phyloP scores from a whole-genome alignment of 2,113 vertebrate genomes.

The Pipa parva region DNA sequence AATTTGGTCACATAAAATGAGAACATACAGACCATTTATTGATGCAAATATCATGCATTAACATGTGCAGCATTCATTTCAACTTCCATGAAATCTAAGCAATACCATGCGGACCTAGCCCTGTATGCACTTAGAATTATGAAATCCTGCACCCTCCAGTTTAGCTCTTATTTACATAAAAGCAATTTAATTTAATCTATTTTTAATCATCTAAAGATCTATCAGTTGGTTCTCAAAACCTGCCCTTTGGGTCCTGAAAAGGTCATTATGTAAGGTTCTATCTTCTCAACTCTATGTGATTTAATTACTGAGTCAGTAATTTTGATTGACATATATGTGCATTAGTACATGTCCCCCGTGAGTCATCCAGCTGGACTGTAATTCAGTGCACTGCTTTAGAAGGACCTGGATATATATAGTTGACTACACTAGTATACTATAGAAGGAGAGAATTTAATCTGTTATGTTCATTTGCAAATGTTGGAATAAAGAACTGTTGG shows the following conservation, averaged over 20 bases:
- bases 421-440: too few species aligned
- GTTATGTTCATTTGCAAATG: too few species aligned
- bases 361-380: not conserved
- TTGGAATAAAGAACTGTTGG: too few species aligned
- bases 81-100: not conserved
- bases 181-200: not conserved
- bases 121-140: not conserved
- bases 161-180: not conserved
- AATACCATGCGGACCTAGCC: not conserved
- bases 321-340: not conserved
- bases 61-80: too few species aligned
- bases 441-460: too few species aligned
- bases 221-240: not conserved
- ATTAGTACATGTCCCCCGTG: not conserved
- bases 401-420: too few species aligned
- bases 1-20: too few species aligned
- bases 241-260: not conserved
- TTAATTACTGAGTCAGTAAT: not conserved
- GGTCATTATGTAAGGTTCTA: not conserved
- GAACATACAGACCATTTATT: too few species aligned
- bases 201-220: not conserved
- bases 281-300: not conserved
- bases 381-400: too few species aligned
- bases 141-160: not conserved
- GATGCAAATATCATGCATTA: too few species aligned